phyloP scores from a whole-genome alignment of 2,888 invertebrate genomes.

The Trimorus sp. region DNA sequence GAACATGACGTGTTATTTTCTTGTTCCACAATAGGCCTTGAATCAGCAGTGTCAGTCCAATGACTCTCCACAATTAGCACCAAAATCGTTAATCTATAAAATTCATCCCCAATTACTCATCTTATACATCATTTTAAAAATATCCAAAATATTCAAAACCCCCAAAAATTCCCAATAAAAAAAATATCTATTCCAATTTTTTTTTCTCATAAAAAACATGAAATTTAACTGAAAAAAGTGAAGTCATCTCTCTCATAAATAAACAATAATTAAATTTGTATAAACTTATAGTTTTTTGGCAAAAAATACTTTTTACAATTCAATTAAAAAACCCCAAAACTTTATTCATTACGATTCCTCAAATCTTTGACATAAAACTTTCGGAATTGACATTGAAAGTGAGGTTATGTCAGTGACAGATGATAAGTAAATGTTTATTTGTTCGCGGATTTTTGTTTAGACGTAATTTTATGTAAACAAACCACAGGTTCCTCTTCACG shows the following conservation, averaged over 20 bases:
- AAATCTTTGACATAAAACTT: no score
- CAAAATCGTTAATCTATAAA: slow-evolving; percentile 87
- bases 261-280: not conserved
- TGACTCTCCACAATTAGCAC: slow-evolving; percentile 92
- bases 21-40: slow-evolving; percentile 85
- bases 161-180: no score
- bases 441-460: no score
- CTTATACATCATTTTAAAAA: no score
- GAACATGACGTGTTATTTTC: slow-evolving; percentile 92
- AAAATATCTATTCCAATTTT: not conserved
- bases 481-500: not conserved
- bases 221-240: slow-evolving; percentile 18
- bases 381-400: no score
- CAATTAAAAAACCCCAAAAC: not conserved
- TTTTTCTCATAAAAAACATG: not conserved
- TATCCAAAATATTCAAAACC: no score
- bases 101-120: no score
- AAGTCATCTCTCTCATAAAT: no score
- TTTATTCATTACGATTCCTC: no score
- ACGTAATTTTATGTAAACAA: not conserved
- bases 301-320: no score
- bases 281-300: no score
- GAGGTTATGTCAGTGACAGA: not conserved
- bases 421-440: no score
- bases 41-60: slow-evolving; percentile 85